These are phyloP conservation scores for Xiphorhynchus erythropygius DNA, from an alignment of 2,797 vertebrate species.

Conservation along the genomic window DNA sequence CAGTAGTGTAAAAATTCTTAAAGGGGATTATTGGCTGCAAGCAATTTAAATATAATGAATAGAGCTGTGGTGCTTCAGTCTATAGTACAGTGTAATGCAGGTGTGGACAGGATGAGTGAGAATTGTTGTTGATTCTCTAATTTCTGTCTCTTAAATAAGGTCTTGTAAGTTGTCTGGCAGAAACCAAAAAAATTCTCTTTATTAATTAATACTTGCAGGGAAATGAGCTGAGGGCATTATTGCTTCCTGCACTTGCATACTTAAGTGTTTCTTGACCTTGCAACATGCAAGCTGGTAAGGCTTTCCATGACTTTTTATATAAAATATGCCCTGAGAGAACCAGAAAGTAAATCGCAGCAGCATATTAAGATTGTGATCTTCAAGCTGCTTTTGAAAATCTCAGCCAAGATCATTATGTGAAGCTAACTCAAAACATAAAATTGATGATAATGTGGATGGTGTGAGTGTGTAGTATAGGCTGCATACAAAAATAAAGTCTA, in stretches of 20 bases:
- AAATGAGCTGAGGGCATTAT: neutral
- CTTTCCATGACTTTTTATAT: neutral
- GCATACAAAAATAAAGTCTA: neutral
- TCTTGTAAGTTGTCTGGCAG: neutral
- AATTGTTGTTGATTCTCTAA: neutral
- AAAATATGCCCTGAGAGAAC: neutral
- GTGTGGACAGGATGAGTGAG: neutral
- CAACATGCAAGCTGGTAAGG: neutral
- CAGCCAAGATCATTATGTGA: neutral
- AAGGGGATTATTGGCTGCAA: neutral
- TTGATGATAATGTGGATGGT: neutral
- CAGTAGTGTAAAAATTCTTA: neutral
- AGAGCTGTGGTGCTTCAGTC: neutral
- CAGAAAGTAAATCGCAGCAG: neutral
- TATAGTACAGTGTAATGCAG: neutral
- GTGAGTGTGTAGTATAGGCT: neutral
- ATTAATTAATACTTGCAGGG: neutral
- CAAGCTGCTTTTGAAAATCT: slow-evolving; percentile 1
- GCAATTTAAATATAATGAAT: neutral
- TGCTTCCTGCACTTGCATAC: neutral
- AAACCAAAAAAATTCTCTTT: neutral
- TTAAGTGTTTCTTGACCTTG: slow-evolving; percentile 14
- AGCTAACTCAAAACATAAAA: neutral
- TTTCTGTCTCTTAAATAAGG: neutral
- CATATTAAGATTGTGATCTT: neutral